Base-by-base conservation (phyloP, 2,113 vertebrate genomes). In the Synchiropus splendidus region DNA sequence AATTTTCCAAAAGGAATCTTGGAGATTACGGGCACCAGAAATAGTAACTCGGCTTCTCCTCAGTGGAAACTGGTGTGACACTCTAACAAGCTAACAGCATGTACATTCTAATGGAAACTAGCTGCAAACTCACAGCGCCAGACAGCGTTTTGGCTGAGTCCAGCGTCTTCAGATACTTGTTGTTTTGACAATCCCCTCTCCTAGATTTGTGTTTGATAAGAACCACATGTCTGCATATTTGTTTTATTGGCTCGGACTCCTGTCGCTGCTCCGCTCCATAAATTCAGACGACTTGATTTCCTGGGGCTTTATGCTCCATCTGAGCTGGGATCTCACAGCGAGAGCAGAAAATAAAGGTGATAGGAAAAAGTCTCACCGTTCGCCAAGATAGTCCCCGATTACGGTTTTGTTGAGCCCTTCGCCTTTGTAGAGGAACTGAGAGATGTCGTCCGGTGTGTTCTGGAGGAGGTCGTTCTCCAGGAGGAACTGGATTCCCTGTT, bases 391-490 rank as follows among this genome's bases (percentile, higher is more conserved):
- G 87, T 98, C 94, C 56, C 94, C 94, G 10, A 98, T 97, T 65
- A 94, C 93, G 0, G 94, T 98, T 85, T 98, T 98, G 86, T 98
- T 98, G 36, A 98, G 85, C 51, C 94, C 94, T 64, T 98, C 94
- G 42, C 94, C 94, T 85, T 98, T 98, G 76, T 96, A 96, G 43
- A 98, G 90, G 83, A 98, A 98, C 84, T 97, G 92, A 33, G 94
- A 87, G 27, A 98, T 93, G 54, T 93, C 92, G 67, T 96, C 94
- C 9, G 94, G 86, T n/a, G 90, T 93, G 70, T 92, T 88, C 58
- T 95, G 93, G 53, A 98, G 84, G 70, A 98, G 90, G 75, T 95
- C 94, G 2, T 98, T 98, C 75, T 97, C 92, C 67, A 92, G 76
- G 44, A 97, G 90, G 65, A 98, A 98, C 76, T 92, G 92, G 65